Evolutionary conservation across 2,113 vertebrate species (phyloP).

Genomic region (Edolisoma coerulescens): DNA sequence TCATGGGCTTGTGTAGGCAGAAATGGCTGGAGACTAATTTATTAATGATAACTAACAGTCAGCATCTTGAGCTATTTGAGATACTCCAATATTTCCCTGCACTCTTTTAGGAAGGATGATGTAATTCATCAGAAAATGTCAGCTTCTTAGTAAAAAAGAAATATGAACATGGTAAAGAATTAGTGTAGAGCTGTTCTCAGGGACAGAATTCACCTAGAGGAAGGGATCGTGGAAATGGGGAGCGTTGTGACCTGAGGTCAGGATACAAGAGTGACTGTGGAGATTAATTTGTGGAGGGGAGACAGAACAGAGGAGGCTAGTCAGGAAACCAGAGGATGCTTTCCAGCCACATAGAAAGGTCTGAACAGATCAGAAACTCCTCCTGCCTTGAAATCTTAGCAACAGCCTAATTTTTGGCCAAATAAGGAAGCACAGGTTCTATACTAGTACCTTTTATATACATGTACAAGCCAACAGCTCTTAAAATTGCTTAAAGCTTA

Average conservation of each 20-base stretch:
- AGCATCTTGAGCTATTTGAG: neutral
- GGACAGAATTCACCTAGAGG: neutral
- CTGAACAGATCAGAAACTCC: neutral
- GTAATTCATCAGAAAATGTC: neutral
- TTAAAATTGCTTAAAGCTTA: neutral
- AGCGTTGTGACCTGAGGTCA: neutral
- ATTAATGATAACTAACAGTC: neutral
- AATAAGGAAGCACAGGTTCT: neutral
- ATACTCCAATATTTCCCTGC: neutral
- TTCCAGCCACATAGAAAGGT: neutral
- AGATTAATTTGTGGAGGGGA: neutral
- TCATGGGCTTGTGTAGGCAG: neutral
- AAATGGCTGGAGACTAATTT: neutral
- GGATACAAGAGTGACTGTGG: neutral
- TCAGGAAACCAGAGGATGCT: neutral
- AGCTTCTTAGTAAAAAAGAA: neutral
- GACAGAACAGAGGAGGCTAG: neutral
- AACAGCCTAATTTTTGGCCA: neutral
- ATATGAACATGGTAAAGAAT: neutral
- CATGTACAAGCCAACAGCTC: neutral
- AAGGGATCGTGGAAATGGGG: neutral
- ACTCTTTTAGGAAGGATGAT: neutral
- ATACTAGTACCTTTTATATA: neutral
- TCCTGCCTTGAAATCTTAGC: neutral
- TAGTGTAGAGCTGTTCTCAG: neutral